phyloP scores from a whole-genome alignment of 1,140 invertebrate genomes.

The Drosophila punjabiensis region DNA sequence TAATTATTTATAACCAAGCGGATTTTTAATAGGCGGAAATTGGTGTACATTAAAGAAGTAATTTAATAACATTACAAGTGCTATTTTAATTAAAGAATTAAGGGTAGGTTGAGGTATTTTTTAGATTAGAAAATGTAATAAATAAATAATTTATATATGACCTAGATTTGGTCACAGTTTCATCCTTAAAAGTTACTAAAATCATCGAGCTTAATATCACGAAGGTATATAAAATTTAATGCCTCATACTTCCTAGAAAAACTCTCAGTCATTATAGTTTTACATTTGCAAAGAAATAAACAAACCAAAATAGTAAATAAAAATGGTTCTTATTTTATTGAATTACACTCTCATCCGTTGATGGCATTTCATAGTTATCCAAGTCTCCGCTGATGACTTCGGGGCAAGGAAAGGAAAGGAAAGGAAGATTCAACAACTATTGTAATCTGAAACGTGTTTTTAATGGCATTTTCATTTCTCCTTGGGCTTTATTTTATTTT shows the following conservation, averaged over 20 bases:
- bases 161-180: background rate
- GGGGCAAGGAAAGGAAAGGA: slow-evolving; percentile 1
- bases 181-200: background rate
- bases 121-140: background rate
- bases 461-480: slow-evolving; percentile 66
- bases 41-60: too few relatives aligned
- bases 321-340: slow-evolving; percentile 3
- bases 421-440: slow-evolving; percentile 21
- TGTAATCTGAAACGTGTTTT: slow-evolving; percentile 71
- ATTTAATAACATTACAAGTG: background rate
- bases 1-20: background rate
- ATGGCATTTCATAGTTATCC: slow-evolving; percentile 16
- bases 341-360: slow-evolving; percentile 9
- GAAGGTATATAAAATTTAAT: background rate
- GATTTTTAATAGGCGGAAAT: background rate
- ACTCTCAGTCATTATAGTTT: background rate
- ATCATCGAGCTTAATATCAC: background rate
- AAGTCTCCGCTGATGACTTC: slow-evolving; percentile 25
- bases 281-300: background rate
- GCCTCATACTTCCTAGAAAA: too few relatives aligned
- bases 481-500: background rate
- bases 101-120: background rate
- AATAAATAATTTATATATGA: background rate
- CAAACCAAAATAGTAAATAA: background rate
- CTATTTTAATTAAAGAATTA: background rate